These are phyloP conservation scores for Capitella teleta DNA, from an alignment of 1,140 invertebrate species.

Conservation along the genomic window DNA sequence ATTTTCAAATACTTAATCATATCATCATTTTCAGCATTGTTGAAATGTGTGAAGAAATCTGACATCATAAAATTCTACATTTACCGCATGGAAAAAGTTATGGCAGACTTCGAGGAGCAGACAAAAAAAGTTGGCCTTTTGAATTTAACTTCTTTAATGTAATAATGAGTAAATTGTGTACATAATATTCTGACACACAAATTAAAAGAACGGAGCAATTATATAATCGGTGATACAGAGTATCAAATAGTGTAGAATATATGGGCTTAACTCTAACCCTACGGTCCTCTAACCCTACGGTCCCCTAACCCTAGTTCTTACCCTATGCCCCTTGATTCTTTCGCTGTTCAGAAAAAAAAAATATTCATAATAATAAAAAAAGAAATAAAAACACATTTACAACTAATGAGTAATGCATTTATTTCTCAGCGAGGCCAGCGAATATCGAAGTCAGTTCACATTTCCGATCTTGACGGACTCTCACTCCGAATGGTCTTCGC, in stretches of 20 bases:
- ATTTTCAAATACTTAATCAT: too few species aligned
- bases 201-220: background rate
- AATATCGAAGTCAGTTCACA: background rate
- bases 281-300: too few species aligned
- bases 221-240: background rate
- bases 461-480: slow-evolving; percentile 4
- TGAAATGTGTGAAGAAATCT: slow-evolving; percentile 57
- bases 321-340: too few species aligned
- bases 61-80: slow-evolving; percentile 53
- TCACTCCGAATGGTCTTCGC: slow-evolving; percentile 4
- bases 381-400: background rate
- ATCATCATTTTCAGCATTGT: slow-evolving; percentile 50
- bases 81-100: slow-evolving; percentile 14
- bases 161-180: background rate
- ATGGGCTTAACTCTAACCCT: too few species aligned
- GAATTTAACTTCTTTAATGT: slow-evolving; percentile 30
- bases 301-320: too few species aligned
- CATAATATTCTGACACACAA: background rate
- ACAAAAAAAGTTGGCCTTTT: slow-evolving; percentile 48
- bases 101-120: slow-evolving; percentile 14
- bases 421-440: slow-evolving; percentile 1
- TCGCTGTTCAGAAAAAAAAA: too few species aligned
- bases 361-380: too few species aligned
- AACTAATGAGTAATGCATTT: background rate
- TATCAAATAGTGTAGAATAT: background rate